Evolutionary conservation across 2,888 invertebrate genomes (phyloP), one percentile per base, ranked within the genome.

Genomic region (Penaeus monodon): DNA sequence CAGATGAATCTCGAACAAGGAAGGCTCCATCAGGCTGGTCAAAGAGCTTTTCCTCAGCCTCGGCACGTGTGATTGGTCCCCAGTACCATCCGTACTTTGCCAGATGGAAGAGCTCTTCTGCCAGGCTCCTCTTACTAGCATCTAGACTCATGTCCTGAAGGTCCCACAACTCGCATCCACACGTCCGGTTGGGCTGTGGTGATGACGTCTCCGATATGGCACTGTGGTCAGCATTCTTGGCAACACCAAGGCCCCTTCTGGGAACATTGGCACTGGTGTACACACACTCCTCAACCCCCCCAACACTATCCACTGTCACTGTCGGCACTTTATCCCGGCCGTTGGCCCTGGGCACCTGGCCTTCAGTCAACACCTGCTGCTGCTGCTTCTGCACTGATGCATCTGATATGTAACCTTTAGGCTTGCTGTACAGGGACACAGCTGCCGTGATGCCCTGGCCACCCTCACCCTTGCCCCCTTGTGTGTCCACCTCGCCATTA

Each of bases 1-100:
- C 95, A 33, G 95, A 95, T 6, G 96, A 96, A 92, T 96, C 96
- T n/a, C 96, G 93, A 10, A 96, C 95, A 88, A 96, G 92, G 92
- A 96, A 96, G 24, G 96, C 94, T 65, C 96, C 96, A 91, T 96
- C 96, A 14, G 95, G 95, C 91, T 95, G 95, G 89, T 94, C 94
- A 80, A 93, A 92, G 63, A 96, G 92, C 91, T 95, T 95, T 85
- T 94, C 94, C 92, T 96, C 96, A 0, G 96, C 96, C 92, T 96
- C 95, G 66, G 94, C 93, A 90, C 89, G 73, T 12, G 86, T 88
- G 22, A 89, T 84, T 64, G 89, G 89, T 22, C 89, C 89, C 89
- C 89, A 89, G 64, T 89, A 89, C 89, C 89, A 89, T 76, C 88
- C 88, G 74, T 66, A 87, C 70, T 84, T 88, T 33, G 88, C 88